Percentiles rank a stretch among this genome's conserved stretches.
These are phyloP conservation scores for Turritopsis dohrnii DNA, from an alignment of 30 jellyfish, hydroid and myxozoan genomes.

Conservation along the genomic window DNA sequence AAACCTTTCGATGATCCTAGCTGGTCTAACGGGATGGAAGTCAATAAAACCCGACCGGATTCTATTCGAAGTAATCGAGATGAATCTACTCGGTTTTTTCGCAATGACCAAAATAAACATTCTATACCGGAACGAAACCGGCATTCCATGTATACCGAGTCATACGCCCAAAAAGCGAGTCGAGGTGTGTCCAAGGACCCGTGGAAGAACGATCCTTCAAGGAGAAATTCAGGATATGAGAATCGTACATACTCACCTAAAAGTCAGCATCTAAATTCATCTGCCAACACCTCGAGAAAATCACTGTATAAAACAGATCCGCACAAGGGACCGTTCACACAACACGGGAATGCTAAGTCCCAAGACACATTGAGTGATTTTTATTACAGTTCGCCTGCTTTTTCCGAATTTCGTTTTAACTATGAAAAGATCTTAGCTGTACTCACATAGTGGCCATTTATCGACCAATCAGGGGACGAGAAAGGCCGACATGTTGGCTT, in stretches of 20 bases:
- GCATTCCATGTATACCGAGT: neutral
- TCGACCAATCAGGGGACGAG: too few species aligned
- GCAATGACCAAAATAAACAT: neutral
- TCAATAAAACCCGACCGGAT: neutral
- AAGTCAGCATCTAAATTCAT: neutral
- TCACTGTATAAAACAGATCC: neutral
- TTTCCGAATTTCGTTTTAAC: constrained; percentile 46
- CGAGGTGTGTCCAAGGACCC: neutral
- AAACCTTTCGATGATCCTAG: neutral
- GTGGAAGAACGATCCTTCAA: neutral
- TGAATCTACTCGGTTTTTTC: neutral
- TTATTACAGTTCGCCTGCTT: constrained; percentile 54
- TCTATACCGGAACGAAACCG: neutral
- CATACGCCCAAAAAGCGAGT: constrained; percentile 14
- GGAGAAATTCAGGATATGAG: neutral
- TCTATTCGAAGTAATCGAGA: neutral
- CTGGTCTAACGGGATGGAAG: neutral
- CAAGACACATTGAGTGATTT: constrained; percentile 25
- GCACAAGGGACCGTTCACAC: neutral
- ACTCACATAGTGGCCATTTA: constrained; percentile 12
- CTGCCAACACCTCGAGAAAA: constrained; percentile 3
- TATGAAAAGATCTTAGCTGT: constrained; percentile 31
- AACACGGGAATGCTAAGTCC: neutral
- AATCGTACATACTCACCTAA: neutral
- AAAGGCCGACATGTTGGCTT: too few species aligned